phyloP scores from a whole-genome alignment of 2,113 vertebrate genomes.

The Phalacrocorax brasilianus region DNA sequence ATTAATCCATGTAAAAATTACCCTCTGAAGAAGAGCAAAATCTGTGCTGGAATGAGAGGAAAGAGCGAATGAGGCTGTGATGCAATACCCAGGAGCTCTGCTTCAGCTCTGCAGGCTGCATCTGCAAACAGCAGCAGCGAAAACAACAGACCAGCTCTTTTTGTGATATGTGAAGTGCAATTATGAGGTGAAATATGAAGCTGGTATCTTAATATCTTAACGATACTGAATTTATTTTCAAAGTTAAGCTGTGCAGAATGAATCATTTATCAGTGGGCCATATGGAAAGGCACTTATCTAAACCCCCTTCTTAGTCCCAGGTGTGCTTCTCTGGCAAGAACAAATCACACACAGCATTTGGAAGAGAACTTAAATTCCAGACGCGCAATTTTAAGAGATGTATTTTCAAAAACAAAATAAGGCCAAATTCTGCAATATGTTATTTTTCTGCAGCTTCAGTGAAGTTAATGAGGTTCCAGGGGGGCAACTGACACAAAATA shows the following conservation, averaged over 20 bases:
- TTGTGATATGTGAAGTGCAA: slow-evolving; percentile 57
- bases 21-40: slow-evolving; percentile 9
- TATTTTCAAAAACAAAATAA: slow-evolving; percentile 43
- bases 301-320: slow-evolving; percentile 60
- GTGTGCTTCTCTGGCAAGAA: slow-evolving; percentile 67
- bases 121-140: slow-evolving; percentile 40
- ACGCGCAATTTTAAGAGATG: slow-evolving; percentile 49
- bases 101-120: not conserved
- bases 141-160: slow-evolving; percentile 11
- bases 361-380: slow-evolving; percentile 69
- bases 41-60: not conserved
- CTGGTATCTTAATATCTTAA: slow-evolving; percentile 70
- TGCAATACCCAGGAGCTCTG: slow-evolving; percentile 38
- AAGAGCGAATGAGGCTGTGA: not conserved
- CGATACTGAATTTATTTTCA: slow-evolving; percentile 65
- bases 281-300: slow-evolving; percentile 75
- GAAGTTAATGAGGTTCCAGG: slow-evolving; percentile 18
- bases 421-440: slow-evolving; percentile 32
- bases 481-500: not conserved
- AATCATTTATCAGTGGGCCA: slow-evolving; percentile 69
- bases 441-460: slow-evolving; percentile 37
- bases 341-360: slow-evolving; percentile 64
- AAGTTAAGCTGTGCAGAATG: slow-evolving; percentile 62
- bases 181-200: slow-evolving; percentile 58
- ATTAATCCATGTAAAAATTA: not conserved